Conservation (phyloP, 2,113 vertebrate species). For the Erythrolamprus reginae region DNA sequence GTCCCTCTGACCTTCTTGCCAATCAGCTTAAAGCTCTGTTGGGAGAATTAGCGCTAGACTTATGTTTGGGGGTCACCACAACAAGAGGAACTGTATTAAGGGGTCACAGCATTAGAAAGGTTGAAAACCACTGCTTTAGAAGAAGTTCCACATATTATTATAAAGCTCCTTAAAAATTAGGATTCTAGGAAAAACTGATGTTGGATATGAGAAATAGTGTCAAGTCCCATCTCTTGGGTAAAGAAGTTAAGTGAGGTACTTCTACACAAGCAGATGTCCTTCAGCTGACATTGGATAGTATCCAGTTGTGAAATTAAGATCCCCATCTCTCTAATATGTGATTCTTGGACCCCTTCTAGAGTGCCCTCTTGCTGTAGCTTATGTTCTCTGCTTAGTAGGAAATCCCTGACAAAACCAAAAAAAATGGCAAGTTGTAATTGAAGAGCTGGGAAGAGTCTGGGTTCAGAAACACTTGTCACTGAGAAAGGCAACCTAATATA, state of each 20-base stretch:
- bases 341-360: background rate
- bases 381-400: background rate
- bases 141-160: background rate
- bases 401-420: background rate
- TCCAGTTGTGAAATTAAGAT: background rate
- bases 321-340: background rate
- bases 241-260: background rate
- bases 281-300: background rate
- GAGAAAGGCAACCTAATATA: background rate
- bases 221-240: background rate
- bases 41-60: no score
- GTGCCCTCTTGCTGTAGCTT: background rate
- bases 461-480: background rate
- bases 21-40: no score
- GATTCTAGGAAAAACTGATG: background rate
- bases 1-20: no score
- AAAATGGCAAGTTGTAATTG: background rate
- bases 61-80: no score
- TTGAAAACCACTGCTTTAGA: no score
- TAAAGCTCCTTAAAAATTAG: background rate
- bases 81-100: no score
- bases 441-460: background rate
- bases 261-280: background rate
- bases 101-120: no score
- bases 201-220: background rate